Evolutionary conservation across 2,113 vertebrate genomes (phyloP).

Genomic region (Plectropomus leopardus): DNA sequence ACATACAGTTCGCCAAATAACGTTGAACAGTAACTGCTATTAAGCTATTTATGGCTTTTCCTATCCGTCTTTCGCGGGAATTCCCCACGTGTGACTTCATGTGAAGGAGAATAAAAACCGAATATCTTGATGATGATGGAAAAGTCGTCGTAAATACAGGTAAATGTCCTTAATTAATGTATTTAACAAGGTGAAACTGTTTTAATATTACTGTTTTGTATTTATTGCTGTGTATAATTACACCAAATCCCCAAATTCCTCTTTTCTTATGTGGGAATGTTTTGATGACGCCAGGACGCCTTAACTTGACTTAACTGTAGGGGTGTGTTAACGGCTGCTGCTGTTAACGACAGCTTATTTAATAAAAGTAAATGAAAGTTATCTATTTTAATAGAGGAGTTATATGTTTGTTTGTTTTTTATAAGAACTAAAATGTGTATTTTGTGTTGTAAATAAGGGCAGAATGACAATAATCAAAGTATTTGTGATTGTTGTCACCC

Average conservation of each 20-base stretch:
- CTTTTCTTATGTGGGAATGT: constrained; percentile 22
- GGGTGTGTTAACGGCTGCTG: neutral
- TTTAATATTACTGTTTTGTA: fast-evolving
- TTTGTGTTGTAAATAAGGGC: fast-evolving
- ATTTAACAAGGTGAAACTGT: neutral
- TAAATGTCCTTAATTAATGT: fast-evolving
- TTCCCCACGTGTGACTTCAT: constrained; percentile 50
- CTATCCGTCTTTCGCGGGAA: constrained; percentile 39
- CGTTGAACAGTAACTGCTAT: no score
- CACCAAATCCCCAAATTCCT: neutral
- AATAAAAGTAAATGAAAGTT: fast-evolving
- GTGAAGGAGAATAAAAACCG: constrained; percentile 4
- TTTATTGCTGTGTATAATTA: neutral
- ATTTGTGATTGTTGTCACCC: neutral
- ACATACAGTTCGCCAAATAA: no score
- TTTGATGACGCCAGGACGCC: constrained; percentile 48
- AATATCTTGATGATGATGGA: neutral
- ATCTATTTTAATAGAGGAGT: fast-evolving
- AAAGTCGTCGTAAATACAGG: neutral
- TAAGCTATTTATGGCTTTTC: neutral
- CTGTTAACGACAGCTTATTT: neutral
- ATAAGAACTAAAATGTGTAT: fast-evolving
- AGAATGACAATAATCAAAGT: fast-evolving
- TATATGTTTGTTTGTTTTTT: fast-evolving
- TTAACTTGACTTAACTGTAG: neutral